Percentiles rank a stretch among this genome's conserved stretches.
Conservation (phyloP, 2,797 vertebrate genomes). For the Sebastiscus albofasciatus region DNA sequence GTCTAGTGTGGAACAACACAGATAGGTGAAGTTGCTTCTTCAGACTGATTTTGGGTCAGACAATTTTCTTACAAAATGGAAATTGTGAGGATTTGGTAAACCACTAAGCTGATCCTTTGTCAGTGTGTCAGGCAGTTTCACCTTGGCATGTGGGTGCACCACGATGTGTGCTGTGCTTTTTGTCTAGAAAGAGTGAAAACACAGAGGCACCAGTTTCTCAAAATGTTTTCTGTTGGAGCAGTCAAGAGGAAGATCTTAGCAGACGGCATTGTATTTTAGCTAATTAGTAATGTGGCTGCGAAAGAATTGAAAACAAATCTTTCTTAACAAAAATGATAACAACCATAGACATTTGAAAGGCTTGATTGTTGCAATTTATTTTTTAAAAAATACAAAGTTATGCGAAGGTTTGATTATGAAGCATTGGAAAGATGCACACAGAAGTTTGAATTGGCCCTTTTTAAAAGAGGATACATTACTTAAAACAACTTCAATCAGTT, state of each 20-base stretch:
- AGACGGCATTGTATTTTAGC: neutral
- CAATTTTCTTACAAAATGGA: constrained; percentile 1
- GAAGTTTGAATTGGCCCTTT: neutral
- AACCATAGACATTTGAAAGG: neutral
- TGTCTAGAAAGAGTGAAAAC: constrained; percentile 36
- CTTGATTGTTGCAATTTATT: neutral
- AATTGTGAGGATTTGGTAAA: neutral
- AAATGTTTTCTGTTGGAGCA: neutral
- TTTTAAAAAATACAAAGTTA: neutral
- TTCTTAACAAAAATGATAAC: no score
- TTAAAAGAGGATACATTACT: neutral
- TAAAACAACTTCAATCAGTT: neutral
- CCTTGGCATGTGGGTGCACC: constrained; percentile 66
- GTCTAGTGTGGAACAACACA: constrained; percentile 69
- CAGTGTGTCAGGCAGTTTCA: constrained; percentile 59
- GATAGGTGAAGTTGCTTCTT: constrained; percentile 55
- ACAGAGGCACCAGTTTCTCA: neutral
- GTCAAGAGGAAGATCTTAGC: neutral
- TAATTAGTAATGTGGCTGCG: neutral
- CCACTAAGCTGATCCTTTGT: constrained; percentile 55
- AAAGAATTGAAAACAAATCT: neutral
- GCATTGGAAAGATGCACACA: neutral
- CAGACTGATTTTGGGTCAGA: constrained; percentile 60
- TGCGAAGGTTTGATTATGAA: neutral
- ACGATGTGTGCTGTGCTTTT: constrained; percentile 55